phyloP scores from a whole-genome alignment of 2,113 vertebrate genomes.

The Potamarius usumacintae region DNA sequence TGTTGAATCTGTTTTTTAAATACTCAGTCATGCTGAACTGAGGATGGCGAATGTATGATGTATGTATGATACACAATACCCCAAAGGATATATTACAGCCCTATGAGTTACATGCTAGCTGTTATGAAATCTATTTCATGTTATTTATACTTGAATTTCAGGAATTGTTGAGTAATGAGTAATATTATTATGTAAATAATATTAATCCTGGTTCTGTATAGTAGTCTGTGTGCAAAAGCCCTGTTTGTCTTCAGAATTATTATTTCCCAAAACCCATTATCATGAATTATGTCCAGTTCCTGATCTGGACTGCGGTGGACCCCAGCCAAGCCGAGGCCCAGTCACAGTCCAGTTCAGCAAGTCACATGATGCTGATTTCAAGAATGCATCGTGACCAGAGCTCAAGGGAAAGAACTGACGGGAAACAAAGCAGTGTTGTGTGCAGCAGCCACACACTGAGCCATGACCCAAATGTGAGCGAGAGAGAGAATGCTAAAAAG shows the following conservation, averaged over 20 bases:
- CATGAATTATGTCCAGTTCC: neutral
- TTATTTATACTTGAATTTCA: neutral
- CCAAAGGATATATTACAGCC: neutral
- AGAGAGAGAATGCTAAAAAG: slow-evolving; percentile 3
- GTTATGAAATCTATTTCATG: neutral
- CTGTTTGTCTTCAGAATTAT: neutral
- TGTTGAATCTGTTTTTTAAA: neutral
- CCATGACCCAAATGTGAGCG: slow-evolving; percentile 48
- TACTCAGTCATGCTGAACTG: neutral
- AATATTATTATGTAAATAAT: neutral
- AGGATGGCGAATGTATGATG: no score
- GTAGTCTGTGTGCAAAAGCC: neutral
- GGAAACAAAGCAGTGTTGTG: slow-evolving; percentile 55
- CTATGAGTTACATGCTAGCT: neutral
- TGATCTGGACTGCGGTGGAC: neutral
- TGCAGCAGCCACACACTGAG: slow-evolving; percentile 47
- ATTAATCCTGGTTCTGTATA: neutral
- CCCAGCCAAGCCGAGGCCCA: neutral
- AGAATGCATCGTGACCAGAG: slow-evolving; percentile 4
- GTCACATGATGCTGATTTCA: slow-evolving; percentile 25
- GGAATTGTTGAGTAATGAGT: neutral
- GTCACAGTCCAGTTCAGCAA: neutral
- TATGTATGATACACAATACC: neutral
- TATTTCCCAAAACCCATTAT: neutral
- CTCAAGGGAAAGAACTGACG: slow-evolving; percentile 15